phyloP scores from a whole-genome alignment of 2,888 invertebrate species.

The Oscheius myriophilus region DNA sequence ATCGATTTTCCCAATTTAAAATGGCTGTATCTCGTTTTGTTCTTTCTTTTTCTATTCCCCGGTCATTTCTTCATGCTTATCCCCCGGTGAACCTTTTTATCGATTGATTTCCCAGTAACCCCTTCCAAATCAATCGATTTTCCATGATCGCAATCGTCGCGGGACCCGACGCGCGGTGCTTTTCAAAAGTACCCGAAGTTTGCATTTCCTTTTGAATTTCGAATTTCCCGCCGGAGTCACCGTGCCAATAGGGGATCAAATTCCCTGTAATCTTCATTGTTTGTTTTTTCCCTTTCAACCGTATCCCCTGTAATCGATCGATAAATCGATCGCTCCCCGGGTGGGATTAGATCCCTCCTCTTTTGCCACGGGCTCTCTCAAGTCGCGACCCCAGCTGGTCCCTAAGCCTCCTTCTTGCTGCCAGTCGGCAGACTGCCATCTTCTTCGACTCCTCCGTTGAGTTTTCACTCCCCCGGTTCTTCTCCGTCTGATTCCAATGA shows the following conservation, averaged over 20 bases:
- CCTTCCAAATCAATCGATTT: not conserved
- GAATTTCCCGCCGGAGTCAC: too few species aligned
- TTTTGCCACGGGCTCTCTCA: conserved; percentile 4
- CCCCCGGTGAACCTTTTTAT: not conserved
- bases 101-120: not conserved
- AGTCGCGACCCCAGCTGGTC: conserved; percentile 10
- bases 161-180: not conserved
- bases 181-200: too few species aligned
- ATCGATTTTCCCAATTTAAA: too few species aligned
- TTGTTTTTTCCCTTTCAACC: conserved; percentile 1
- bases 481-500: too few species aligned
- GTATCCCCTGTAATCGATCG: not conserved
- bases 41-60: too few species aligned
- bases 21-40: too few species aligned
- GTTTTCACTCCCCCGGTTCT: too few species aligned
- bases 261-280: not conserved
- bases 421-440: conserved; percentile 16
- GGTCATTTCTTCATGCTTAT: too few species aligned
- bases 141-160: not conserved
- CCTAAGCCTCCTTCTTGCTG: conserved; percentile 12
- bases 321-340: conserved; percentile 16
- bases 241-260: too few species aligned
- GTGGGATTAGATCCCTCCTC: conserved; percentile 15
- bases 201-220: too few species aligned
- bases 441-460: not conserved